phyloP scores from a whole-genome alignment of 2,888 invertebrate genomes.

The Chaitophorus viminalis region DNA sequence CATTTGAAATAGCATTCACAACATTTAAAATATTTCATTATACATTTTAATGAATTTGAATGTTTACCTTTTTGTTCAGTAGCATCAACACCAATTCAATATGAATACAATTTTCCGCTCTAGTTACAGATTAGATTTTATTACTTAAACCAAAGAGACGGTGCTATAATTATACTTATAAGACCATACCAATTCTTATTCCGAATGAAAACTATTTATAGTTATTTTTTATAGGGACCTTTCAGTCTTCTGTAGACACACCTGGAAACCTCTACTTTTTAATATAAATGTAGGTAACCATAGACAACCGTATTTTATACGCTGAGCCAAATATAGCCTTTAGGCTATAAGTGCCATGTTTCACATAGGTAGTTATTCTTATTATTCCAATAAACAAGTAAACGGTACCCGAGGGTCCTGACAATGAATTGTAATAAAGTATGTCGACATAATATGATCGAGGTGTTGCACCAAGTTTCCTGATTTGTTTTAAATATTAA shows the following conservation, averaged over 20 bases:
- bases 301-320: constrained; percentile 12
- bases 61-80: constrained; percentile 17
- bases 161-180: not conserved
- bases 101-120: constrained; percentile 36
- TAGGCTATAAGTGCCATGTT: constrained; percentile 16
- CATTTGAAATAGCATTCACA: not conserved
- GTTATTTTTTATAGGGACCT: too few species aligned
- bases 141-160: not conserved
- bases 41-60: not conserved
- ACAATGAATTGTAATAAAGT: constrained; percentile 14
- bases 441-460: constrained; percentile 19
- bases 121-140: constrained; percentile 2
- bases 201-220: constrained; percentile 8
- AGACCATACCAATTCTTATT: constrained; percentile 12
- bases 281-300: not conserved
- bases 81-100: not conserved
- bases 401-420: constrained; percentile 21
- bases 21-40: not conserved
- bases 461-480: constrained; percentile 11
- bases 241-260: not conserved
- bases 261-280: not conserved
- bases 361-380: not conserved
- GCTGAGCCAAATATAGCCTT: not conserved
- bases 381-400: constrained; percentile 42
- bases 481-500: constrained; percentile 2